phyloP scores from a whole-genome alignment of 2,113 vertebrate species.

The Lota lota region DNA sequence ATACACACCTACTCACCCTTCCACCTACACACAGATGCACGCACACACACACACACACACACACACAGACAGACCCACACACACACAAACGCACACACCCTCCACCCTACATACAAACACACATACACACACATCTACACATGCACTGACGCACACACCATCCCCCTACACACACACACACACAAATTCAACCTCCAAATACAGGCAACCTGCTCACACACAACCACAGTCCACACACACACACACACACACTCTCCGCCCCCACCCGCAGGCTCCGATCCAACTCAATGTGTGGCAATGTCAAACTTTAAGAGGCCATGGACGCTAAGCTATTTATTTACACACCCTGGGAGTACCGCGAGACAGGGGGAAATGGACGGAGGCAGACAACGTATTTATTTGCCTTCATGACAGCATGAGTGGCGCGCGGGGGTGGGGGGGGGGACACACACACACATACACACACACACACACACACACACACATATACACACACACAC shows the following conservation, averaged over 20 bases:
- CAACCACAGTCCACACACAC: neutral
- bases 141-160: neutral
- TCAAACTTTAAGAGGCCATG: conserved; percentile 61
- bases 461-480: neutral
- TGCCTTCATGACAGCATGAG: conserved; percentile 39
- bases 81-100: neutral
- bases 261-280: neutral
- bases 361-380: conserved; percentile 29
- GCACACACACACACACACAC: neutral
- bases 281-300: conserved; percentile 34
- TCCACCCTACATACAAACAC: neutral
- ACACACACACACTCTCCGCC: neutral
- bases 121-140: neutral
- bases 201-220: neutral
- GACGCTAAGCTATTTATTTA: conserved; percentile 50
- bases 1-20: neutral
- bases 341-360: conserved; percentile 27
- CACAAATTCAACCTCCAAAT: neutral
- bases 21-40: neutral
- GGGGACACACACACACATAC: neutral
- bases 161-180: neutral
- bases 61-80: neutral
- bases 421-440: conserved; percentile 11
- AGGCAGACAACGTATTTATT: conserved; percentile 43
- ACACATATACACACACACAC: neutral